Evolutionary conservation across 2,113 vertebrate species (phyloP).

Genomic region (Myrmecophaga tridactyla): DNA sequence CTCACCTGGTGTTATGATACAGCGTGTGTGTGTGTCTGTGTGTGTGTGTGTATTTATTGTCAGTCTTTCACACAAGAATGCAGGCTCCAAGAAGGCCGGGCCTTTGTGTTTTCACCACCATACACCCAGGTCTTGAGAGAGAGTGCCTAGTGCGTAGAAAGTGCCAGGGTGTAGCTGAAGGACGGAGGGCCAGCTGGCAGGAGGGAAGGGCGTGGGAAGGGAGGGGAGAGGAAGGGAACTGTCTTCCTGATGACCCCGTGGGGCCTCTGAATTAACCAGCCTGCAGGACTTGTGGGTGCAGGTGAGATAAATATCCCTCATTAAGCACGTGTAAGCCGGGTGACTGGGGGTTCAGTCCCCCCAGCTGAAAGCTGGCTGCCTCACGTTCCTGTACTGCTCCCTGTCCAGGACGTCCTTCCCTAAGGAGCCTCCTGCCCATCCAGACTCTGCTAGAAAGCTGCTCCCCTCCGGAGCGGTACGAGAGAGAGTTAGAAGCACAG

Average conservation of each 20-base stretch:
- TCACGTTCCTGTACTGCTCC: fast-evolving
- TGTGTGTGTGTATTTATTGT: background rate
- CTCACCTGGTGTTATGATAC: background rate
- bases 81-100: background rate
- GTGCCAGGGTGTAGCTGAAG: no score
- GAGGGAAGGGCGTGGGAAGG: background rate
- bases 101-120: background rate
- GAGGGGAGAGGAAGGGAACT: background rate
- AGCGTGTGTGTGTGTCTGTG: background rate
- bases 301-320: background rate
- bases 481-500: fast-evolving
- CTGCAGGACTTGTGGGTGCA: background rate
- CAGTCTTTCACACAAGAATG: background rate
- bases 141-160: background rate
- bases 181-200: background rate
- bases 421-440: fast-evolving
- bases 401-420: background rate
- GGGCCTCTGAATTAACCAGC: background rate
- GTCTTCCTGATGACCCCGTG: background rate
- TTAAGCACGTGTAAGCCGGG: background rate
- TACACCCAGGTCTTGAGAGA: background rate
- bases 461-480: fast-evolving
- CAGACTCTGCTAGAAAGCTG: background rate
- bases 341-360: background rate
- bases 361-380: background rate